Base-by-base conservation (phyloP, 2,888 invertebrate species). In the Ophion ellenae region DNA sequence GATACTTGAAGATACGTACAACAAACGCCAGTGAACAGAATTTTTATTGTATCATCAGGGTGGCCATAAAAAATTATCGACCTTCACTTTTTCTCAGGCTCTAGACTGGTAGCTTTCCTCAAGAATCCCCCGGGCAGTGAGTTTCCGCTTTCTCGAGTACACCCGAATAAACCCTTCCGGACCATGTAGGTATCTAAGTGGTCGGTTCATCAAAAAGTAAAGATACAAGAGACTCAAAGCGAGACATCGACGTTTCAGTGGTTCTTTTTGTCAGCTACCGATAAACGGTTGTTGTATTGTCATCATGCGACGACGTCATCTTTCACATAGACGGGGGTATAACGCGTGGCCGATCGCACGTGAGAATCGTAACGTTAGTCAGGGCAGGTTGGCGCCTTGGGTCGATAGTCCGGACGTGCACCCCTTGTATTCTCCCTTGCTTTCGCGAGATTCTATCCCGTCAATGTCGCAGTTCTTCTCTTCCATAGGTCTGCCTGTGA, bases 331-430 rank as follows among this genome's bases (percentile, higher is more conserved):
- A 84, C 45, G 75, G 32, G 64, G 40, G 74, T 20, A 24, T 61
- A 79, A 79, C 75, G 84, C 84, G 84, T 84, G 80, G 70, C 70
- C 40, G 80, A 84, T 84, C 80, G 80, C 84, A 86, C 86, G 86
- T 86, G 86, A 83, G 74, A 81, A 81, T 83, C 11, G 59, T 71
- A 78, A 83, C 73, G 63, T 69, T 71, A 57, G 36, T 63, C 28
- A 70, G 53, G 81, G 74, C 57, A 57, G 61, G 80, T 81, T 66
- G 86, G 83, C 74, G 81, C n/a, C 70, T 14, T 66, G 86, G 86
- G 81, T 86, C 86, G 86, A 86, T 86, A 86, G 71, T 69, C 77
- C 83, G 79, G 79, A 82, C 59, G 45, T 64, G 70, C 73, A 73
- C 73, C 61, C 71, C 36, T 66, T 73, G 69, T 75, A 53, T 64